Evolutionary conservation across 2,113 vertebrate species (phyloP).

Genomic region (Xerus inauris): DNA sequence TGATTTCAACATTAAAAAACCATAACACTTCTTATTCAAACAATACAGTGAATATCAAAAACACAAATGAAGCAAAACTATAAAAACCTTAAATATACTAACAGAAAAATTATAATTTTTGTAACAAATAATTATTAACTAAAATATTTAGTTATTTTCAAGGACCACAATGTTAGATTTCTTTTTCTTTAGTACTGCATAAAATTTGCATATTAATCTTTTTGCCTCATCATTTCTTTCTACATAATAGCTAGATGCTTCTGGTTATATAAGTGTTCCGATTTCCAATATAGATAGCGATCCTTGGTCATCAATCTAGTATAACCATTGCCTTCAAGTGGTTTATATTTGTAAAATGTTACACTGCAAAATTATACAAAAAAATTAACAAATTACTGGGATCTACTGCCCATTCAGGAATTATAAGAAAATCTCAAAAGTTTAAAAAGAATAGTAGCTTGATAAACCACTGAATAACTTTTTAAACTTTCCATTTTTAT

Average conservation of each 20-base stretch:
- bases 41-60: slow-evolving; percentile 80
- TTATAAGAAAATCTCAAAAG: slow-evolving; percentile 50
- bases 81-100: slow-evolving; percentile 83
- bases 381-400: slow-evolving; percentile 50
- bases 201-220: slow-evolving; percentile 78
- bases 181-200: slow-evolving; percentile 74
- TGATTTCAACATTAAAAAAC: slow-evolving; percentile 89
- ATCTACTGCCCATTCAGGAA: slow-evolving; percentile 66
- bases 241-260: slow-evolving; percentile 84
- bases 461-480: slow-evolving; percentile 68
- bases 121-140: slow-evolving; percentile 79
- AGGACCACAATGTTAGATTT: slow-evolving; percentile 80
- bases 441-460: slow-evolving; percentile 72
- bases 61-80: slow-evolving; percentile 83
- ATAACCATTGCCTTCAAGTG: slow-evolving; percentile 69
- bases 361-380: slow-evolving; percentile 72
- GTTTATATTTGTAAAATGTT: slow-evolving; percentile 70
- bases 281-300: slow-evolving; percentile 75
- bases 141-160: slow-evolving; percentile 77
- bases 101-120: slow-evolving; percentile 80
- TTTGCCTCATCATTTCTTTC: slow-evolving; percentile 81
- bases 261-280: slow-evolving; percentile 65
- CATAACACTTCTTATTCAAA: slow-evolving; percentile 81
- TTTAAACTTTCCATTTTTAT: slow-evolving; percentile 57
- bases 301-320: slow-evolving; percentile 77